These are phyloP conservation scores for Ploceus nigricollis DNA, from an alignment of 2,113 vertebrate species.

Conservation along the genomic window DNA sequence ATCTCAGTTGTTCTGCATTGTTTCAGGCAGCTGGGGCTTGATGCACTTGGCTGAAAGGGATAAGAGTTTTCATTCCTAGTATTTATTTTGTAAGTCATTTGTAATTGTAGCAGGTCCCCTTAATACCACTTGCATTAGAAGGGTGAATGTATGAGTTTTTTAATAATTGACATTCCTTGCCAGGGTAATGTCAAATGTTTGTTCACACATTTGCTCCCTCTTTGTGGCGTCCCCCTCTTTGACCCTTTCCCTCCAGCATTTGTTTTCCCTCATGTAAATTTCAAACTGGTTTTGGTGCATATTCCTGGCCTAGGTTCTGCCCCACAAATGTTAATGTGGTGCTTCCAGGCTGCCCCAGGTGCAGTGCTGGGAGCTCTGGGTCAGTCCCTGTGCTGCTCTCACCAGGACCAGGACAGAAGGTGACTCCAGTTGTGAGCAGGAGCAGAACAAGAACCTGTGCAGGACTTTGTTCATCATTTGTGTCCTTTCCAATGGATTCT, in stretches of 20 bases:
- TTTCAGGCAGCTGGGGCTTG: background rate
- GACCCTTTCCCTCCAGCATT: background rate
- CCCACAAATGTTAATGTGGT: no score
- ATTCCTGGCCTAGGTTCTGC: background rate
- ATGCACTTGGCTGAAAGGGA: background rate
- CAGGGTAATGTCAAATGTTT: background rate
- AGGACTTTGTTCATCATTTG: background rate
- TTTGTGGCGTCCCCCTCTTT: background rate
- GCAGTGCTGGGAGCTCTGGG: background rate
- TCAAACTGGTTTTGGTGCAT: background rate
- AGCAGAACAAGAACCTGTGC: background rate
- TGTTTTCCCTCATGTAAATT: background rate
- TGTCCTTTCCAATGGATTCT: background rate
- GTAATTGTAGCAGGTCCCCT: background rate
- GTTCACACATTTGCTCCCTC: background rate
- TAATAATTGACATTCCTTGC: background rate
- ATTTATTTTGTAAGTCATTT: background rate
- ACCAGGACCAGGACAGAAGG: background rate
- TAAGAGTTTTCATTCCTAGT: background rate
- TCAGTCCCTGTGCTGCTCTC: background rate
- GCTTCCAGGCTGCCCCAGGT: background rate
- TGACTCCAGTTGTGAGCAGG: background rate
- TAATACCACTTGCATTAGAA: background rate
- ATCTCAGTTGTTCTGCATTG: background rate
- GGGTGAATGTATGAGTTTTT: background rate